Base-by-base conservation (phyloP, 2,797 vertebrate genomes). In the Pyrocephalus nanus region DNA sequence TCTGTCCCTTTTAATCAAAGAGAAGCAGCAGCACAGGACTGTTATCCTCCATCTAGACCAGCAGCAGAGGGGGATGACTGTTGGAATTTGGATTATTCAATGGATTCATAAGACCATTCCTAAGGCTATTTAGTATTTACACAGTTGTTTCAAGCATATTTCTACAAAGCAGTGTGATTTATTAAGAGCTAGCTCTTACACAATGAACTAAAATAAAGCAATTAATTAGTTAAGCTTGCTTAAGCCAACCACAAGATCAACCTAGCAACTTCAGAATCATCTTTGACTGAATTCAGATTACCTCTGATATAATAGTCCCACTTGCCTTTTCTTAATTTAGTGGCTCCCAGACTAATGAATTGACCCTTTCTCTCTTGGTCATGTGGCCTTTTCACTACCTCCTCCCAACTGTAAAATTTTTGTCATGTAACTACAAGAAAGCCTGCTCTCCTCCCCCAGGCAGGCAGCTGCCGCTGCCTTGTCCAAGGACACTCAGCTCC, bases 171-270 rank as follows among this genome's bases (percentile, higher is more conserved):
- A 51, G 17, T 42, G 66, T 93, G 86, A 95, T 96, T 94, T 96
- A 95, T 73, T 94, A 81, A 70, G 72, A 91, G 75, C 47, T 70
- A 90, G 86, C 26, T 95, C 83, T 96, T 96, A 81, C 92, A 93
- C 66, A 94, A 84, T 58, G 66, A 90, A 78, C 64, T 65, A 93
- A 91, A 94, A 88, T 77, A 80, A 91, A 88, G 73, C 55, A 86
- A 88, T 94, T 92, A 92, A 94, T 96, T 96, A 93, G 90, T 95
- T 90, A 90, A 86, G 83, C 94, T 95, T 96, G 82, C 88, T 91
- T 92, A 93, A 95, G 43, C 58, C 12, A 0, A 88, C 95, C 92
- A 53, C 88, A 81, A 86, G 76, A 86, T 90, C 82, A 64, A 57
- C 77, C 64, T 30, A 75, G 58, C 83, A 90, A 84, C 90, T 90